Percentiles rank a stretch among this genome's conserved stretches.
Conservation (phyloP, 1,140 invertebrate genomes). For the Drosophila jambulina region DNA sequence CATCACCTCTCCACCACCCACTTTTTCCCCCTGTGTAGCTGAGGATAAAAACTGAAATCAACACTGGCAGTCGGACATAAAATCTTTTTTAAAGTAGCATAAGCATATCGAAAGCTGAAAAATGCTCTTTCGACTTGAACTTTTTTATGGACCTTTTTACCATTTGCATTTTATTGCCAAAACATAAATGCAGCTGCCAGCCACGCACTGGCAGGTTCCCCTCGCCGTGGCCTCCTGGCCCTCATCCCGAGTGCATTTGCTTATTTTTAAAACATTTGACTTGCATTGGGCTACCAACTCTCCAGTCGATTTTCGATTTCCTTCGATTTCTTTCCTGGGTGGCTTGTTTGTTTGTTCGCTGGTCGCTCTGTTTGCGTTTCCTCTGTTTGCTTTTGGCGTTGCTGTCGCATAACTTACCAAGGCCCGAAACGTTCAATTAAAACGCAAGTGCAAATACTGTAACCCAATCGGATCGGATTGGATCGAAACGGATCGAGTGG, state of each 20-base stretch:
- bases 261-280: slow-evolving; percentile 51
- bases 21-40: slow-evolving; percentile 9
- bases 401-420: slow-evolving; percentile 71
- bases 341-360: slow-evolving; percentile 62
- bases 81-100: slow-evolving; percentile 74
- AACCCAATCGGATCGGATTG: slow-evolving; percentile 63
- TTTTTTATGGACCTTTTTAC: slow-evolving; percentile 73
- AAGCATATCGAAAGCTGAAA: slow-evolving; percentile 66
- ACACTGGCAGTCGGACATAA: slow-evolving; percentile 54
- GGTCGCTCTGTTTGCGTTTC: slow-evolving; percentile 42
- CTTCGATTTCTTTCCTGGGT: slow-evolving; percentile 33
- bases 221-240: neutral
- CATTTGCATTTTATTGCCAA: slow-evolving; percentile 82
- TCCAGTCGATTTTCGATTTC: slow-evolving; percentile 11
- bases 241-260: slow-evolving; percentile 26
- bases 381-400: slow-evolving; percentile 61
- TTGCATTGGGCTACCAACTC: slow-evolving; percentile 47
- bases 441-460: slow-evolving; percentile 63
- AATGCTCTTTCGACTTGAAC: slow-evolving; percentile 34
- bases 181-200: slow-evolving; percentile 73
- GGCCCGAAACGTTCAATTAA: slow-evolving; percentile 58
- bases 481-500: slow-evolving; percentile 43
- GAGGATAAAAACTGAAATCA: slow-evolving; percentile 73
- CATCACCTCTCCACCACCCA: neutral
- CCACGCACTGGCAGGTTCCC: slow-evolving; percentile 17